phyloP scores from a whole-genome alignment of 2,797 vertebrate genomes.

The Pterois miles region DNA sequence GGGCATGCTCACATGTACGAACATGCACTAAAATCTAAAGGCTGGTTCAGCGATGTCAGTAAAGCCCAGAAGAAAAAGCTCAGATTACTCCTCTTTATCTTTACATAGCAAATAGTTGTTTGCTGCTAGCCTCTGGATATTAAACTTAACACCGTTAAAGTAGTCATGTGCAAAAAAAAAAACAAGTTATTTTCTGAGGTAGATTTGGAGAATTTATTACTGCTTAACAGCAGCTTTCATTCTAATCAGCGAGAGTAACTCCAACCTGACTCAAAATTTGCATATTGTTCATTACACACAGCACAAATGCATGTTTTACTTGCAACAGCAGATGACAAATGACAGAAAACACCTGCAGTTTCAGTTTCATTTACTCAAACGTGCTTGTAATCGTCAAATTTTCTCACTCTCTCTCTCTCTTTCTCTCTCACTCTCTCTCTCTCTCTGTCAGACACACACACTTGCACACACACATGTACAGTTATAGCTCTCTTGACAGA shows the following conservation, averaged over 20 bases:
- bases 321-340: conserved; percentile 53
- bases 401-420: not conserved
- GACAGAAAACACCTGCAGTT: conserved; percentile 59
- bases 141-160: not conserved
- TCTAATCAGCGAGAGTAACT: conserved; percentile 46
- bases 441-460: not conserved
- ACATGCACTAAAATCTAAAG: too few relatives aligned
- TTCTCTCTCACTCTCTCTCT: not conserved
- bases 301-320: conserved; percentile 58
- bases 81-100: too few relatives aligned
- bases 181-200: not conserved
- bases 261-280: conserved; percentile 44
- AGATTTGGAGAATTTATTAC: conserved; percentile 44
- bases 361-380: conserved; percentile 52
- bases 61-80: too few relatives aligned
- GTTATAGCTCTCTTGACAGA: conserved; percentile 36
- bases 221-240: conserved; percentile 52
- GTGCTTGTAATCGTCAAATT: conserved; percentile 46
- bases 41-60: too few relatives aligned
- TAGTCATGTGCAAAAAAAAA: not conserved
- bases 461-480: conserved; percentile 5
- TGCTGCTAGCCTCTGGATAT: too few relatives aligned
- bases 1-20: too few relatives aligned
- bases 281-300: conserved; percentile 62
- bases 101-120: too few relatives aligned